Evolutionary conservation across 2,888 invertebrate genomes (phyloP), one percentile per base, ranked within the genome.

Genomic region (Stenchaetothrips biformis): DNA sequence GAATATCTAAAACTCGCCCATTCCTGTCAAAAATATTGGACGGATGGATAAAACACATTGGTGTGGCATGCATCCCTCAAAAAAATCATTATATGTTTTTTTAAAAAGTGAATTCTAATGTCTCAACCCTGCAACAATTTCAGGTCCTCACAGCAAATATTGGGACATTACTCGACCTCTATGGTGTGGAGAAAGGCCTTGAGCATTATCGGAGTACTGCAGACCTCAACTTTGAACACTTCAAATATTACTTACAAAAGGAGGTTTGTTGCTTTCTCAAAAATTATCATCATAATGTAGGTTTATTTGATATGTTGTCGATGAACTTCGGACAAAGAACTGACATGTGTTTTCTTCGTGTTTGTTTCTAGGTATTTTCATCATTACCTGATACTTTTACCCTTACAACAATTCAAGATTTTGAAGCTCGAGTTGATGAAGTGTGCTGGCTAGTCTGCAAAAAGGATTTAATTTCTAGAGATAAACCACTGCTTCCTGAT

Each of bases 141-240:
- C 86, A 95, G 95, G 94, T 94, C 16, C 87, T 95, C 79, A 94
- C 94, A 59, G 94, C 94, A 0, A 95, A 94, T 85, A 91, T 95
- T 79, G 95, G 94, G 11, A 93, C 93, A 0, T 87, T 93, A 4
- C 88, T 95, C 77, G 94, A 94, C 85, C 88, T 94, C 47, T 92
- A 93, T 85, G 93, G 93, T 0, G 92, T 94, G 4, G 94, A 95
- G 86, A 92, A 92, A 85, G 93, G 94, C 0, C 87, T 95, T 83
- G 94, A 94, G 85, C 93, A 94, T 86, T 94, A 90, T 87, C 89
- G 91, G 80, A 93, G 93, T 81, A 91, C 92, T 0, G 87, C 90
- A 81, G 90, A 90, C 82, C 87, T 94, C 82, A 92, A 91, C 84
- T 94, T 94, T 87, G 91, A 92, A 83, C 92, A 94, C 86, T 94